phyloP scores from a whole-genome alignment of 2,888 invertebrate genomes.

The Heliconius ethilla region DNA sequence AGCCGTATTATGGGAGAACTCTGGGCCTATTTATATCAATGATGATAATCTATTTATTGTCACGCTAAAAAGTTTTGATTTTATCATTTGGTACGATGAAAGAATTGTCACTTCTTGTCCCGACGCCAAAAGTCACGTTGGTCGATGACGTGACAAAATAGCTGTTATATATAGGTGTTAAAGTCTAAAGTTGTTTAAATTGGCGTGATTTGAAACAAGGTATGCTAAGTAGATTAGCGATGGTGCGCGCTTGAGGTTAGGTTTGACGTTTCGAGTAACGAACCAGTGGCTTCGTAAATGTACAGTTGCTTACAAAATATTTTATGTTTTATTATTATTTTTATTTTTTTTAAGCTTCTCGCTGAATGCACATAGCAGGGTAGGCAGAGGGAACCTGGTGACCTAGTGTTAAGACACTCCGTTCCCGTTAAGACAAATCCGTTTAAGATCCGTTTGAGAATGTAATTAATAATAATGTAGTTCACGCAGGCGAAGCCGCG shows the following conservation, averaged over 20 bases:
- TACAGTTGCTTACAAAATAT: conserved; percentile 53
- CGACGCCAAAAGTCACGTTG: conserved; percentile 76
- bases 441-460: too few species aligned
- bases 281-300: conserved; percentile 61
- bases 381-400: too few species aligned
- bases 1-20: conserved; percentile 73
- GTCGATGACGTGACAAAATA: conserved; percentile 41
- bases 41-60: conserved; percentile 81
- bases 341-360: too few species aligned
- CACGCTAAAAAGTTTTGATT: conserved; percentile 79
- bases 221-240: conserved; percentile 77
- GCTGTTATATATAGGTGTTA: conserved; percentile 48
- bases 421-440: too few species aligned
- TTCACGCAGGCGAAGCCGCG: too few species aligned
- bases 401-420: too few species aligned
- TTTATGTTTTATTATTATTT: conserved; percentile 6
- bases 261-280: conserved; percentile 72
- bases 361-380: too few species aligned
- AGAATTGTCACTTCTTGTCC: conserved; percentile 80
- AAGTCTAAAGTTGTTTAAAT: conserved; percentile 52
- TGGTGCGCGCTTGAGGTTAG: conserved; percentile 68
- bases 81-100: conserved; percentile 76
- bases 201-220: conserved; percentile 51
- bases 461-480: too few species aligned
- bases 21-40: conserved; percentile 80